A percentile compares a stretch with the other conserved stretches of the same genome.
phyloP scores from a whole-genome alignment of 1,140 invertebrate species.

The Zaprionus inermis region DNA sequence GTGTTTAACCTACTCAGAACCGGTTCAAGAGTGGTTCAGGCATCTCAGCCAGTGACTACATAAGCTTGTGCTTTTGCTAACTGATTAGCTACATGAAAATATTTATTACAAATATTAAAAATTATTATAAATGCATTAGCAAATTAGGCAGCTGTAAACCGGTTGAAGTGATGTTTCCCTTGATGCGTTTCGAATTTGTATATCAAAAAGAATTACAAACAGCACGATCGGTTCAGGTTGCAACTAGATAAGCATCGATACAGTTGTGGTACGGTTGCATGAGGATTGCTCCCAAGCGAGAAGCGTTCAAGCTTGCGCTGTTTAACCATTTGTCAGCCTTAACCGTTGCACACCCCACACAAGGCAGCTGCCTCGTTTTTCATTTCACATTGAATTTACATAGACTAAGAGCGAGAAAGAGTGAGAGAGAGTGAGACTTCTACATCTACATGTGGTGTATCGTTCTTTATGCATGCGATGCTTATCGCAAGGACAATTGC shows the following conservation, averaged over 20 bases:
- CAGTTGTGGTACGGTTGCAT: background rate
- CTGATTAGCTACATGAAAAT: background rate
- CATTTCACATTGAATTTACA: conserved; percentile 69
- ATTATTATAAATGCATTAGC: too few relatives aligned
- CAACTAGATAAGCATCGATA: background rate
- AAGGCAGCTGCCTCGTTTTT: conserved; percentile 43
- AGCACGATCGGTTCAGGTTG: background rate
- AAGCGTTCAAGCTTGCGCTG: background rate
- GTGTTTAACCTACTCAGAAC: background rate
- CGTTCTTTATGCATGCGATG: conserved; percentile 33
- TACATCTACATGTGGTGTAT: background rate
- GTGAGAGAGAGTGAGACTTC: too few relatives aligned
- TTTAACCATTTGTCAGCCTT: conserved; percentile 30
- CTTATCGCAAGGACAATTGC: conserved; percentile 72
- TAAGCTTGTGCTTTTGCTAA: background rate
- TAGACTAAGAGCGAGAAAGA: conserved; percentile 15
- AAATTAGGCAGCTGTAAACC: background rate
- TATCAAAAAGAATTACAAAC: background rate
- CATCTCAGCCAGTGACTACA: background rate
- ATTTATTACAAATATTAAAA: background rate
- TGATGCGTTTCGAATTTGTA: background rate
- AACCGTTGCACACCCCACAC: conserved; percentile 11
- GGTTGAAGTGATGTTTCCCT: background rate
- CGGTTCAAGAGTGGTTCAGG: background rate
- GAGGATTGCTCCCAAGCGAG: background rate